Conservation (phyloP, 1,140 invertebrate species). For the Psilanteris sp. region DNA sequence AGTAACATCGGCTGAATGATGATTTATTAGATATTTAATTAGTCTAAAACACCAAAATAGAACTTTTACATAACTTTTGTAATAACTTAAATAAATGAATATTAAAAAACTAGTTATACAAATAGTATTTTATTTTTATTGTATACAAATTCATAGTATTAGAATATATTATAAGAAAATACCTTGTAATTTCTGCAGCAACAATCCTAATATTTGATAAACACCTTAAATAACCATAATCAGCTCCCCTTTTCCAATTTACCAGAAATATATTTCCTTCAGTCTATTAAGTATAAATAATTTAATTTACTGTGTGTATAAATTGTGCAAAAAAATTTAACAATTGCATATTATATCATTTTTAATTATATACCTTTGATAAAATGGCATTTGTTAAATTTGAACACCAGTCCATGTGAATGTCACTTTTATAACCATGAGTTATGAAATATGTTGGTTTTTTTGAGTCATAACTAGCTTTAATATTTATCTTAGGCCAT, state of each 20-base stretch:
- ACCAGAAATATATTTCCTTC: constrained; percentile 74
- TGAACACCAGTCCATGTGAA: constrained; percentile 45
- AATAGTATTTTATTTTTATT: neutral
- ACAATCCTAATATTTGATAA: constrained; percentile 75
- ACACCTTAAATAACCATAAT: constrained; percentile 69
- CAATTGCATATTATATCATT: too few relatives aligned
- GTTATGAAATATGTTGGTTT: constrained; percentile 64
- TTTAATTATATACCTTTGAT: constrained; percentile 57
- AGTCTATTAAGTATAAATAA: too few relatives aligned
- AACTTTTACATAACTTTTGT: constrained; percentile 23
- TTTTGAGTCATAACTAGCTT: constrained; percentile 17
- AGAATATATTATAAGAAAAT: neutral
- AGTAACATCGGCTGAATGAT: constrained; percentile 39
- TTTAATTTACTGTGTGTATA: too few relatives aligned
- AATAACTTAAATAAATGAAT: constrained; percentile 37
- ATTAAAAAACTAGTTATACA: neutral
- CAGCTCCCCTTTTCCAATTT: constrained; percentile 73
- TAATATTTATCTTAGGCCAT: constrained; percentile 54
- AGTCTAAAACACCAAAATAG: constrained; percentile 55
- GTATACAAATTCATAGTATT: neutral
- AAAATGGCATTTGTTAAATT: constrained; percentile 61
- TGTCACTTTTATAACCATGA: constrained; percentile 58
- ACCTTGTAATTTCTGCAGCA: constrained; percentile 71
- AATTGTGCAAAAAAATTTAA: too few relatives aligned
- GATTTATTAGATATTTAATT: constrained; percentile 59